phyloP scores from a whole-genome alignment of 2,888 invertebrate genomes.

The Allolobophora icterica region DNA sequence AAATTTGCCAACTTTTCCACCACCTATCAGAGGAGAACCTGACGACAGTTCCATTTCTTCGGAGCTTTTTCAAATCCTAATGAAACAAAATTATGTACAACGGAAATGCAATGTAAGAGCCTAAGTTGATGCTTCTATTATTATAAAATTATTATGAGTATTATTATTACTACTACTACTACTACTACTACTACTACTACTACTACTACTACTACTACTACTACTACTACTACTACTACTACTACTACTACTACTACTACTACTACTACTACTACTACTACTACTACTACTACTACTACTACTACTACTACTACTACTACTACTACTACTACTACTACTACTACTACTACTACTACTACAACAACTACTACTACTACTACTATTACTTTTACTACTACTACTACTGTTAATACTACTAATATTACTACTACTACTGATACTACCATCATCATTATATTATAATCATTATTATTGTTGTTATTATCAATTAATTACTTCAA shows the following conservation, averaged over 20 bases:
- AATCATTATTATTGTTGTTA: too few species aligned
- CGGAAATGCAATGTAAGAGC: too few species aligned
- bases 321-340: slow-evolving; percentile 35
- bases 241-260: slow-evolving; percentile 35
- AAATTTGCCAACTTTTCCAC: too few species aligned
- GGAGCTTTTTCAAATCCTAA: too few species aligned
- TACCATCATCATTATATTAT: too few species aligned
- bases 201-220: slow-evolving; percentile 30
- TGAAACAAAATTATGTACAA: too few species aligned
- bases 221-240: slow-evolving; percentile 37
- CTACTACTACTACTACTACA: slow-evolving; percentile 34
- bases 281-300: slow-evolving; percentile 36
- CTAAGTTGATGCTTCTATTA: too few species aligned
- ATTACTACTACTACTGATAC: slow-evolving; percentile 19
- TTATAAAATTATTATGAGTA: too few species aligned
- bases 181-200: slow-evolving; percentile 21
- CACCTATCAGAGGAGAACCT: too few species aligned
- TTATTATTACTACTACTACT: not conserved
- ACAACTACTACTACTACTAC: slow-evolving; percentile 32
- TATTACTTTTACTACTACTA: not conserved
- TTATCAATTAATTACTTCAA: too few species aligned
- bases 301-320: slow-evolving; percentile 36
- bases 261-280: slow-evolving; percentile 34
- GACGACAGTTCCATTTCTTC: too few species aligned
- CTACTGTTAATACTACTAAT: slow-evolving; percentile 23